Percentiles rank a stretch among this genome's conserved stretches.
These are phyloP conservation scores for Borostomias antarcticus DNA, from an alignment of 2,797 vertebrate genomes.

Conservation along the genomic window DNA sequence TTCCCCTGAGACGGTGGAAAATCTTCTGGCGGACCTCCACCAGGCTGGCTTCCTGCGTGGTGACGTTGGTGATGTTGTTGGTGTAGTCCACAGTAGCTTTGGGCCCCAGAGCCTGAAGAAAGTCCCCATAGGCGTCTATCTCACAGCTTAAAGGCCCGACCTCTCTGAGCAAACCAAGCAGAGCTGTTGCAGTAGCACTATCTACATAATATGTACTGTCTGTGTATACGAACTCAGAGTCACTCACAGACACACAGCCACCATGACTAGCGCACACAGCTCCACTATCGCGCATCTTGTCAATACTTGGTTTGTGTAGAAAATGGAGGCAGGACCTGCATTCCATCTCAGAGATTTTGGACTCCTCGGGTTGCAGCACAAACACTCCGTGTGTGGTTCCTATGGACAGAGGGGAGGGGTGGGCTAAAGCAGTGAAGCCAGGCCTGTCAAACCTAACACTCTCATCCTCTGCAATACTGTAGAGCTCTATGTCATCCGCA, in stretches of 20 bases:
- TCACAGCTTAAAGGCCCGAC: constrained; percentile 82
- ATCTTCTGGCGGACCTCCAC: constrained; percentile 81
- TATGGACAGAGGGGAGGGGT: constrained; percentile 83
- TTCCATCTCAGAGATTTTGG: constrained; percentile 67
- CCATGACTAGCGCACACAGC: constrained; percentile 70
- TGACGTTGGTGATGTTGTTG: constrained; percentile 69
- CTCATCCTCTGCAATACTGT: constrained; percentile 68
- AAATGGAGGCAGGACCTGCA: constrained; percentile 78
- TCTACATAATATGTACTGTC: constrained; percentile 94
- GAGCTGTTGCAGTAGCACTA: constrained; percentile 64
- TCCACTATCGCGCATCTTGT: constrained; percentile 74
- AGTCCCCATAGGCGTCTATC: constrained; percentile 96
- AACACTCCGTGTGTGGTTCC: constrained; percentile 94
- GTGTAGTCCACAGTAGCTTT: constrained; percentile 81
- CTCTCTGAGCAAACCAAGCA: constrained; percentile 80
- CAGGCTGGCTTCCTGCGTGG: constrained; percentile 69
- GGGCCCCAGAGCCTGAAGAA: constrained; percentile 90
- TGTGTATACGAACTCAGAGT: constrained; percentile 85
- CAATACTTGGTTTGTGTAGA: constrained; percentile 89
- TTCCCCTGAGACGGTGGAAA: constrained; percentile 81
- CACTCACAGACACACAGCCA: background rate
- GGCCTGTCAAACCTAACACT: constrained; percentile 79
- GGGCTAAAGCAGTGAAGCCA: constrained; percentile 92
- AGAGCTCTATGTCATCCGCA: constrained; percentile 93
- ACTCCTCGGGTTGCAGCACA: constrained; percentile 76